Evolutionary conservation across 2,113 vertebrate species (phyloP), one percentile per base, ranked within the genome.

Genomic region (Gavialis gangeticus): DNA sequence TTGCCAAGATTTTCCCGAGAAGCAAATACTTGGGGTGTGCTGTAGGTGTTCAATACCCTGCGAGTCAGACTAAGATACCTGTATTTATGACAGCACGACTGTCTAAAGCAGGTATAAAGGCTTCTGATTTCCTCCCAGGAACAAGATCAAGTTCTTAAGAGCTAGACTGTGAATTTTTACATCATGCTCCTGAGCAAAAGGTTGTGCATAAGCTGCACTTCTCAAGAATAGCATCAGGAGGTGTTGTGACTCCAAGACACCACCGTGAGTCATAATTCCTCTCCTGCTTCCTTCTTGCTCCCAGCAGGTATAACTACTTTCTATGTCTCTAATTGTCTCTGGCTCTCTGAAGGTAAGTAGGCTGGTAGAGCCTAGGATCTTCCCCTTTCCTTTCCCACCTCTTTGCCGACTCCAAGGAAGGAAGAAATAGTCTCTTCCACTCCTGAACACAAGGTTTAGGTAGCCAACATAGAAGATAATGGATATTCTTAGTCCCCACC

Each of bases 351-450:
- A 60, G 87, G 34, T 16, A 83, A 77, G 28, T 84, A 77, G 83
- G 15, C 63, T 79, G 18, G n/a, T 37, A 56, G 34, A 90, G n/a
- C 54, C 37, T 79, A 84, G 25, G 15, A 46, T 46, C 59, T 87
- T n/a, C 54, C 21, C 5, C 59, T 27, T 30, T 2, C 59, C 30
- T 15, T 87, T 73, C 55, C 64, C 71, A 25, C 21, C 9, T 75
- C 5, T 27, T 24, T 80, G 5, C 16, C 34, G 66, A 4, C 30
- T 89, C 17, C 15, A 89, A 77, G 75, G 84, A 82, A 92, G 34
- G 34, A 95, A 92, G n/a, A 79, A 87, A 88, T 77, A 90, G 19
- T 55, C 88, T 25, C 9, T 16, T 81, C 94, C 89, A 84, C 60
- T 55, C 60, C 21, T 22, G 81, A 60, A 71, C 89, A 75, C 92